Percentiles rank a stretch among this genome's conserved stretches.
phyloP scores from a whole-genome alignment of 2,797 vertebrate genomes.

The Sebastes elongatus region DNA sequence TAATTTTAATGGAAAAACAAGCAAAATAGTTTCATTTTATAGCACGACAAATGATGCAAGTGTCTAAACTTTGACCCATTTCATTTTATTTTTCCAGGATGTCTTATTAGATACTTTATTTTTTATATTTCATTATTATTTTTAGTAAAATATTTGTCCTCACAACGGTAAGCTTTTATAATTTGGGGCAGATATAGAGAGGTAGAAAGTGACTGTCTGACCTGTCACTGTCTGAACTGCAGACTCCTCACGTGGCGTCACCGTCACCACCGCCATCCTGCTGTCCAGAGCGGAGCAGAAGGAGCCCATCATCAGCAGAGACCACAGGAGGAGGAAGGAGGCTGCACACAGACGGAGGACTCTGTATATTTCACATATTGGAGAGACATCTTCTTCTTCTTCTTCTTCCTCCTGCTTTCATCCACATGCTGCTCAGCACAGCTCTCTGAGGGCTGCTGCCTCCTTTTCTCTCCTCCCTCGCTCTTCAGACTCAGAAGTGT shows the following conservation, averaged over 20 bases:
- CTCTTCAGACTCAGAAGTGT: too few species aligned
- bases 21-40: background rate
- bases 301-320: conserved; percentile 58
- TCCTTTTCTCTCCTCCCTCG: background rate
- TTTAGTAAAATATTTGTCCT: background rate
- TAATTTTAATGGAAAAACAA: background rate
- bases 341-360: background rate
- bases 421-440: conserved; percentile 26
- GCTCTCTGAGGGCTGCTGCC: background rate
- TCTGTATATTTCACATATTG: background rate
- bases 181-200: background rate
- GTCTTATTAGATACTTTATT: background rate
- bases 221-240: conserved; percentile 25
- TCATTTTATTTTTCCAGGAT: background rate
- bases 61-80: background rate
- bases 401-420: conserved; percentile 2
- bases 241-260: conserved; percentile 11
- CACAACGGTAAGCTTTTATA: background rate
- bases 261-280: conserved; percentile 33
- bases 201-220: conserved; percentile 14
- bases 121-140: background rate
- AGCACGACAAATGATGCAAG: background rate
- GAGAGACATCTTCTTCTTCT: conserved; percentile 9
- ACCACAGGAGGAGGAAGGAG: background rate
- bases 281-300: conserved; percentile 52